Percentiles rank a stretch among this genome's conserved stretches.
These are phyloP conservation scores for Exephanes ischioxanthus DNA, from an alignment of 2,888 invertebrate species.

Conservation along the genomic window DNA sequence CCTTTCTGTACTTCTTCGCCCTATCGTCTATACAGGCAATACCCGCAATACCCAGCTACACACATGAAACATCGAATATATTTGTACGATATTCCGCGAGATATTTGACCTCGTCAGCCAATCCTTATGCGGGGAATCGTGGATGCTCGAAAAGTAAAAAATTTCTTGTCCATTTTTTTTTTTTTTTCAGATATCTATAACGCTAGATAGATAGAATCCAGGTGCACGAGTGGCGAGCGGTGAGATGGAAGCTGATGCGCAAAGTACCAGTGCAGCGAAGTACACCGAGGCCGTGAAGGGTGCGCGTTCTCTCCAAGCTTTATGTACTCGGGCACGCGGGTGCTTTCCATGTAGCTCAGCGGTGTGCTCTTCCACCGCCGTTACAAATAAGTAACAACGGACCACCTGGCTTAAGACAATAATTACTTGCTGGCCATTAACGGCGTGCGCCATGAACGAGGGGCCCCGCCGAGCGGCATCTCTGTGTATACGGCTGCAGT, in stretches of 20 bases:
- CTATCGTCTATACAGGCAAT: not conserved
- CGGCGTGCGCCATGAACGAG: constrained; percentile 75
- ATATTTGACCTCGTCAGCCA: not conserved
- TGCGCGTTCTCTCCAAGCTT: constrained; percentile 44
- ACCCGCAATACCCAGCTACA: not conserved
- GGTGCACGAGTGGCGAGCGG: constrained; percentile 48
- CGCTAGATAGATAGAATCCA: constrained; percentile 38
- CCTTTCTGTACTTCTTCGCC: constrained; percentile 5
- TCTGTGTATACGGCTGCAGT: constrained; percentile 61
- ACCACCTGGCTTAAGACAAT: constrained; percentile 82
- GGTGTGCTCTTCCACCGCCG: constrained; percentile 52
- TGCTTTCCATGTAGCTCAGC: constrained; percentile 57
- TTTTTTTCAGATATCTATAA: not conserved
- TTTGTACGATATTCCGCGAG: not conserved
- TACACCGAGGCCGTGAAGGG: constrained; percentile 36
- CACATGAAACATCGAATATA: not conserved
- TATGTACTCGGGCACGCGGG: constrained; percentile 50
- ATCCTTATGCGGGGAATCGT: not conserved
- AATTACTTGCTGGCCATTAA: constrained; percentile 80
- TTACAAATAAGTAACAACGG: constrained; percentile 78
- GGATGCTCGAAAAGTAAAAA: not conserved
- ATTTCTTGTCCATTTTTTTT: too few species aligned
- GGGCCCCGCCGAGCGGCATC: constrained; percentile 68
- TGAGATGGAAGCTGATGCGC: constrained; percentile 61
- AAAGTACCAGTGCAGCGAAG: constrained; percentile 20